Evolutionary conservation across 1,140 invertebrate species (phyloP).

Genomic region (Condylostylus longicornis): DNA sequence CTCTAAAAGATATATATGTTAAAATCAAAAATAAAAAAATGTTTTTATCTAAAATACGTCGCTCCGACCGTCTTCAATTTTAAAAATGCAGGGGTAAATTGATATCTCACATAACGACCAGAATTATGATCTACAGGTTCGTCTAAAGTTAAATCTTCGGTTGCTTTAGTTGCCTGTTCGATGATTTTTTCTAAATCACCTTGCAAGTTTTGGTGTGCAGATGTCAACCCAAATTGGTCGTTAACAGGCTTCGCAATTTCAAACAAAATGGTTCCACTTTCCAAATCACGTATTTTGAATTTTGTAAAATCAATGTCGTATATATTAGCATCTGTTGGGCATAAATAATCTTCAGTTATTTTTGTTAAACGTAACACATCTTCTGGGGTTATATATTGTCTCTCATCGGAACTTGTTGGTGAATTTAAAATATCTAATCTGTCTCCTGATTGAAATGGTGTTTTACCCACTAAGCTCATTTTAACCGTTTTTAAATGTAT

Average conservation of each 20-base stretch:
- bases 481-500: too few relatives aligned
- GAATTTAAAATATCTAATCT: too few relatives aligned
- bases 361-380: conserved; percentile 44
- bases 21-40: conserved; percentile 2
- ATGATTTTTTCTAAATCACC: conserved; percentile 44
- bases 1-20: conserved; percentile 41
- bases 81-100: conserved; percentile 93
- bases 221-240: conserved; percentile 39
- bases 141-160: conserved; percentile 37
- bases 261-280: conserved; percentile 83
- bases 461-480: too few relatives aligned
- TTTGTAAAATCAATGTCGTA: conserved; percentile 97
- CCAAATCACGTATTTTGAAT: conserved; percentile 93
- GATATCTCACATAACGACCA: conserved; percentile 90
- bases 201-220: too few relatives aligned
- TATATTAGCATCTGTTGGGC: conserved; percentile 85
- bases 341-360: conserved; percentile 66
- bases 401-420: too few relatives aligned
- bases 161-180: too few relatives aligned
- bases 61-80: conserved; percentile 90
- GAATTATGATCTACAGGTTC: conserved; percentile 69
- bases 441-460: too few relatives aligned
- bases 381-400: conserved; percentile 38
- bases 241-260: conserved; percentile 90
- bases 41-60: conserved; percentile 58